Evolutionary conservation across 2,797 vertebrate genomes (phyloP).

Genomic region (Pelodytes ibericus): DNA sequence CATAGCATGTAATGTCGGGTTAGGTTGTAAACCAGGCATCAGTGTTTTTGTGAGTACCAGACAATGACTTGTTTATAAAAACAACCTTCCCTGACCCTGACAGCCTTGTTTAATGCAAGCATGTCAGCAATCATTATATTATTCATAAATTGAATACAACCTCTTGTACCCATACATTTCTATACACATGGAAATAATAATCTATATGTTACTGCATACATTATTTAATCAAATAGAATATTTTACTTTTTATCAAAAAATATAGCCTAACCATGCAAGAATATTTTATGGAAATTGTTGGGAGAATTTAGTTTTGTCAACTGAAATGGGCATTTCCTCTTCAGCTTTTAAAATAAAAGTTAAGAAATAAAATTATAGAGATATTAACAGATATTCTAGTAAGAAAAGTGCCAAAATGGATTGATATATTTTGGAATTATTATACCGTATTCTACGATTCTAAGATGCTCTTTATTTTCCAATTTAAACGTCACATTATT

Average conservation of each 20-base stretch:
- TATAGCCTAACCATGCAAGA: not conserved
- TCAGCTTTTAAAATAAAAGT: no score
- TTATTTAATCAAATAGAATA: not conserved
- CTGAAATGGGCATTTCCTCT: no score
- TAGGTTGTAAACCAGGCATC: not conserved
- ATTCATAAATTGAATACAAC: not conserved
- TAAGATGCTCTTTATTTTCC: no score
- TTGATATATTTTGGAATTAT: no score
- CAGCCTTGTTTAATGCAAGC: not conserved
- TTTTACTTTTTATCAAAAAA: not conserved
- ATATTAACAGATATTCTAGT: no score
- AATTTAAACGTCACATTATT: no score
- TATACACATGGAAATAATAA: conserved; percentile 1
- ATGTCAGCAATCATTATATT: not conserved
- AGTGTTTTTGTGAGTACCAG: not conserved
- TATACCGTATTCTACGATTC: no score
- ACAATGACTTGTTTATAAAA: not conserved
- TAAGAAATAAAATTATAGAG: no score
- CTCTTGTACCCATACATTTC: not conserved
- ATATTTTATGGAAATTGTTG: not conserved
- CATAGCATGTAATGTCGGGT: not conserved
- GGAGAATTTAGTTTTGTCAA: no score
- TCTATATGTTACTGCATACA: not conserved
- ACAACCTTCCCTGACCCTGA: not conserved
- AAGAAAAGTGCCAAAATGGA: no score